Conservation (phyloP, 2,888 invertebrate genomes). For the Hydrotaea cyrtoneurina region DNA sequence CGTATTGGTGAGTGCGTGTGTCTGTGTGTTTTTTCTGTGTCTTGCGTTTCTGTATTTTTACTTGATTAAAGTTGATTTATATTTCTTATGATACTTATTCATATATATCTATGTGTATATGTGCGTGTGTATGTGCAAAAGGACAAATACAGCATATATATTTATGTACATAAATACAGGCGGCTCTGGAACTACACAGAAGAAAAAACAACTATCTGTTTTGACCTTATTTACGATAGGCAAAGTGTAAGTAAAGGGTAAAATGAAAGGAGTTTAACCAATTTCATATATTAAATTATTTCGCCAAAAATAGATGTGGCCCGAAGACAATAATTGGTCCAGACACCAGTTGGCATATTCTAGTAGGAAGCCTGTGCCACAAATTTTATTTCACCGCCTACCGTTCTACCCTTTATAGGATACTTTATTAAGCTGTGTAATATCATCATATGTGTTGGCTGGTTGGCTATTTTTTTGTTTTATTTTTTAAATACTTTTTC, state of each 20-base stretch:
- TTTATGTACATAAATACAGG: neutral
- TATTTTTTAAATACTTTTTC: neutral
- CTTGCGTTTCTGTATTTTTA: conserved; percentile 5
- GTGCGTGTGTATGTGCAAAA: neutral
- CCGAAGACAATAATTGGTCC: too few species aligned
- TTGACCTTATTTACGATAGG: conserved; percentile 51
- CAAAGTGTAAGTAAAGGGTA: neutral
- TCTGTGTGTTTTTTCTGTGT: neutral
- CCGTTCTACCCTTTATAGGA: neutral
- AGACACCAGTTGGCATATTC: too few species aligned
- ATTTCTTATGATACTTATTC: conserved; percentile 28
- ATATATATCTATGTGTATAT: too few species aligned
- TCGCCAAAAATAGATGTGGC: too few species aligned
- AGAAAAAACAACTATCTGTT: conserved; percentile 54
- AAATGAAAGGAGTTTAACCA: neutral
- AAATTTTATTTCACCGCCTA: neutral
- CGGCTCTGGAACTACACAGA: neutral
- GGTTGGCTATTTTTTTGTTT: conserved; percentile 16
- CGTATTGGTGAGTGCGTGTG: neutral
- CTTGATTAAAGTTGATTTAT: conserved; percentile 66
- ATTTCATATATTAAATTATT: too few species aligned
- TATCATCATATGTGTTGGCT: conserved; percentile 4
- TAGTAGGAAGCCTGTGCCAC: too few species aligned
- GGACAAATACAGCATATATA: neutral
- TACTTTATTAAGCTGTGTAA: conserved; percentile 22